Evolutionary conservation across 92 coral and sea anemone genomes (phyloP), one percentile per base, ranked within the genome.

Genomic region (Diadumene lineata): DNA sequence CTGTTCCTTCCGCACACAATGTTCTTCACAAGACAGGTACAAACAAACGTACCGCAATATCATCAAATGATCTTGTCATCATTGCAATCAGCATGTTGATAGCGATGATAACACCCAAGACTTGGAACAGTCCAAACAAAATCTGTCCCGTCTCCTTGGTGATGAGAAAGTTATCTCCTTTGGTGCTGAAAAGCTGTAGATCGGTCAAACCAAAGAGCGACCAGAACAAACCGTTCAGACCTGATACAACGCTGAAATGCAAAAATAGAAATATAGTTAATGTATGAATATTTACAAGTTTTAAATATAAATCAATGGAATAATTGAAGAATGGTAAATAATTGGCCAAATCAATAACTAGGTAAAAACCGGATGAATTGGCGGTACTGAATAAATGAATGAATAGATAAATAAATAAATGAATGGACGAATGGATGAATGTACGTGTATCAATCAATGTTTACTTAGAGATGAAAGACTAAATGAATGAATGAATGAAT

Each of bases 81-180:
- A 92, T 92, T 0, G 98, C 94, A 57, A 89, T 92, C 53, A 92
- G 81, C 98, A 92, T 92, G 50, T 92, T 92, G 24, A 92, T 69
- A 1, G 90, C 94, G 23, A 92, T 89, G 31, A 92, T 81, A 22
- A 86, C 90, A 9, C 91, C 90, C 16, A 90, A 75, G 38, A 92
- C 85, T 44, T 87, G 91, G 64, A 79, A 92, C 23, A 89, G 18
- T 28, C 84, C 92, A 61, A 92, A 89, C 50, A 89, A 60, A 32
- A 75, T 68, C 44, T 81, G 82, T 11, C 98, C 98, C 0, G 94
- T 89, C 69, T 81, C 74, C 51, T 79, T 74, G 30, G 92, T 86
- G 33, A 92, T 89, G 25, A 72, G 57, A 44, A 89, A 92, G 60
- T 85, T 88, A 2, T 77, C 44, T 46, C 73, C 87, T 31, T 79